Conservation (phyloP, 1,140 invertebrate species). For the Danaus plexippus region DNA sequence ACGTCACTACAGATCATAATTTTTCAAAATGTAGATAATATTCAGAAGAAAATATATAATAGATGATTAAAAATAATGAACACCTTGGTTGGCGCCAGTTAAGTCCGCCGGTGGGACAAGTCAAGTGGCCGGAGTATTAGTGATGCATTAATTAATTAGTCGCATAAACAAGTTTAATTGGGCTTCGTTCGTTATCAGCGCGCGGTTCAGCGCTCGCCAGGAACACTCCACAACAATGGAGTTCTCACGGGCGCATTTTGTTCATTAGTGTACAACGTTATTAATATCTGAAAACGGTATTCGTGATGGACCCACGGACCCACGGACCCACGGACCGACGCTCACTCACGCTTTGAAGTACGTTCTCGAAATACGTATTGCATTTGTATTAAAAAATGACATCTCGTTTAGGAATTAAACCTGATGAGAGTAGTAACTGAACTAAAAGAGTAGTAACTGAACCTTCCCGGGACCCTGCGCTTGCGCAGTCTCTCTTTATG, state of each 20-base stretch:
- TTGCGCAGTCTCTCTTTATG: too few relatives aligned
- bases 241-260: constrained; percentile 45
- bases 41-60: too few relatives aligned
- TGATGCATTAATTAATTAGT: constrained; percentile 30
- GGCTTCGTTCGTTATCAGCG: constrained; percentile 45
- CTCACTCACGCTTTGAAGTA: neutral
- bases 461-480: too few relatives aligned
- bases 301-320: constrained; percentile 3
- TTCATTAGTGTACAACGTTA: constrained; percentile 57
- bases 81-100: neutral
- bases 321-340: constrained; percentile 1
- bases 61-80: too few relatives aligned
- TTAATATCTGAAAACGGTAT: constrained; percentile 65
- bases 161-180: constrained; percentile 59
- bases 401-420: too few relatives aligned
- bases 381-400: too few relatives aligned
- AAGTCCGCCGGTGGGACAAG: neutral
- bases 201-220: constrained; percentile 29
- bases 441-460: too few relatives aligned
- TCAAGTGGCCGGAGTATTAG: too few relatives aligned
- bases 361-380: too few relatives aligned
- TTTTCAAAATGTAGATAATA: too few relatives aligned
- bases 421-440: too few relatives aligned
- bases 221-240: constrained; percentile 34
- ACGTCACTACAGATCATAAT: too few relatives aligned